These are phyloP conservation scores for Neoitamus cyanurus DNA, from an alignment of 2,888 invertebrate genomes.

Conservation along the genomic window DNA sequence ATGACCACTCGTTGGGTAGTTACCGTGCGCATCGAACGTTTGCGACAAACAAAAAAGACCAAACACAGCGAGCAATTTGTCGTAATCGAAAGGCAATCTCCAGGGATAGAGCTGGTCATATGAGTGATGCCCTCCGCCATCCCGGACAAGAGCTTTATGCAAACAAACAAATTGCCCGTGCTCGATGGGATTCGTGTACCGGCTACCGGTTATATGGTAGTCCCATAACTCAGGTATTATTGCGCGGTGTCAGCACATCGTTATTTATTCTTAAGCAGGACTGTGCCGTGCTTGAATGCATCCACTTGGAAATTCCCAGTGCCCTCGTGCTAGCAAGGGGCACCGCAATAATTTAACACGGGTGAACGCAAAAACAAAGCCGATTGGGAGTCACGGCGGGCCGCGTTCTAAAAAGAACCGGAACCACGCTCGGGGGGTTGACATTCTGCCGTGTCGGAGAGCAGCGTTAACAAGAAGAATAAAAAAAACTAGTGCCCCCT, in stretches of 20 bases:
- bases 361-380: constrained; percentile 43
- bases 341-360: constrained; percentile 29
- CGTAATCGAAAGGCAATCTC: background rate
- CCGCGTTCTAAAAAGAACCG: constrained; percentile 30
- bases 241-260: background rate
- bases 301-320: constrained; percentile 14
- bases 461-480: background rate
- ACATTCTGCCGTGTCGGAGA: constrained; percentile 18
- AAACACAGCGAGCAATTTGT: background rate
- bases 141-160: background rate
- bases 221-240: constrained; percentile 27
- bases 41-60: background rate
- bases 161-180: background rate
- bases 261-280: constrained; percentile 31
- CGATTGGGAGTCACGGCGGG: constrained; percentile 10
- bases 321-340: background rate
- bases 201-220: background rate
- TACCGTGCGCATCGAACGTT: background rate
- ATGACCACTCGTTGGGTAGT: background rate
- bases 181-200: background rate
- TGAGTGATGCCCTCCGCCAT: background rate
- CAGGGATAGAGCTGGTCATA: background rate
- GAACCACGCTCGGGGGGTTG: constrained; percentile 34
- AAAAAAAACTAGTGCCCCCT: background rate
- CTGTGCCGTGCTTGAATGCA: constrained; percentile 6